A percentile compares a stretch with the other conserved stretches of the same genome.
These are phyloP conservation scores for Siniperca chuatsi DNA, from an alignment of 2,113 vertebrate genomes.

Conservation along the genomic window DNA sequence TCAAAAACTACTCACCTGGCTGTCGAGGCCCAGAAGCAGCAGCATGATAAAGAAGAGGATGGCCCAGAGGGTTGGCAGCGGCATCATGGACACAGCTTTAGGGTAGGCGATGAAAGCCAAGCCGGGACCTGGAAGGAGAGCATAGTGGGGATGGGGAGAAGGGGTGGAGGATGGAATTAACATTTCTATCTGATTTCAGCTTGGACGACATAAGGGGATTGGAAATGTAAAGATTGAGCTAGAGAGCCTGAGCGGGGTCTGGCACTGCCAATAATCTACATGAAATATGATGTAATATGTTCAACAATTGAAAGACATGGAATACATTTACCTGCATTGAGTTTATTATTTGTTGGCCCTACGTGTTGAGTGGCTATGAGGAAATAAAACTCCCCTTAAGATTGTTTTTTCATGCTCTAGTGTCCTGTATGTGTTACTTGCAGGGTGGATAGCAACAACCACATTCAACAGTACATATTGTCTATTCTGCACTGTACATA, in stretches of 20 bases:
- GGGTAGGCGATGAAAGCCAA: conserved; percentile 99
- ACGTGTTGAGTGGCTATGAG: neutral
- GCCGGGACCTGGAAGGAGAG: conserved; percentile 92
- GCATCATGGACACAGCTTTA: conserved; percentile 99
- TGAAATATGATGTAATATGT: neutral
- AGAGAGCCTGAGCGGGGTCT: conserved; percentile 12
- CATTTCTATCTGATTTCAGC: conserved; percentile 53
- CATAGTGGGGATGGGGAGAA: conserved; percentile 71
- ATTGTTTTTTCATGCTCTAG: neutral
- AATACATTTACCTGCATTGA: neutral
- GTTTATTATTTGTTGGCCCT: conserved; percentile 9
- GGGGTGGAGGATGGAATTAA: conserved; percentile 65
- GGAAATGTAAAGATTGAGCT: conserved; percentile 13
- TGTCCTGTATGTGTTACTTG: conserved; percentile 18
- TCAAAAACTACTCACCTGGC: conserved; percentile 88
- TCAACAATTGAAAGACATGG: neutral
- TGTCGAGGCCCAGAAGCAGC: conserved; percentile 98
- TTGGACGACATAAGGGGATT: conserved; percentile 52
- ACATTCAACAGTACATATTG: neutral
- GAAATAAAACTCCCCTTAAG: neutral
- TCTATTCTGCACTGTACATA: neutral
- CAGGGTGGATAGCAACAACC: conserved; percentile 33
- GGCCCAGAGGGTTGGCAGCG: conserved; percentile 97
- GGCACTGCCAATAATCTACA: conserved; percentile 19
- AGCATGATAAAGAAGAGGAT: conserved; percentile 99